These are phyloP conservation scores for Thamnophis sirtalis DNA, from an alignment of 2,113 vertebrate genomes.

Conservation along the genomic window DNA sequence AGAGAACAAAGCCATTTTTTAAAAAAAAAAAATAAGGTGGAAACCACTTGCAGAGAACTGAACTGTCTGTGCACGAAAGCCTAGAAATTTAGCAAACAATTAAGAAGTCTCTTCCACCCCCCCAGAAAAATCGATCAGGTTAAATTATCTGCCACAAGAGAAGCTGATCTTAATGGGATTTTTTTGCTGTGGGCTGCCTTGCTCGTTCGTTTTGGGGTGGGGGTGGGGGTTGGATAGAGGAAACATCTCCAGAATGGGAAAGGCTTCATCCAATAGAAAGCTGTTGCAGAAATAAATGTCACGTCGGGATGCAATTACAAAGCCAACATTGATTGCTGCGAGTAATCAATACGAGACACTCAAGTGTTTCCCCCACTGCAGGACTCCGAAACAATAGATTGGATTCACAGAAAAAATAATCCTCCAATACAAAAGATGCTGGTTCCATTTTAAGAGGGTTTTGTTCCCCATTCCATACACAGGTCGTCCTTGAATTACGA, in stretches of 20 bases:
- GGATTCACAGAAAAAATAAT: too few species aligned
- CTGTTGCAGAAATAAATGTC: slow-evolving; percentile 8
- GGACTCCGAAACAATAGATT: not conserved
- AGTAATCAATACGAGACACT: not conserved
- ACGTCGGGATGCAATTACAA: slow-evolving; percentile 34
- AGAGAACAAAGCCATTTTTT: not conserved
- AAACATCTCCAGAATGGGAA: slow-evolving; percentile 30
- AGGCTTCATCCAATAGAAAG: not conserved
- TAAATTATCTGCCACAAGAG: slow-evolving; percentile 30
- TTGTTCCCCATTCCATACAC: not conserved
- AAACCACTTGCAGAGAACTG: slow-evolving; percentile 15
- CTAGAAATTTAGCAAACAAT: slow-evolving; percentile 31
- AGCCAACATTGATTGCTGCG: slow-evolving; percentile 32
- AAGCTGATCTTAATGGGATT: slow-evolving; percentile 43
- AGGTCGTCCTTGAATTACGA: not conserved
- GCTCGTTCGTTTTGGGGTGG: not conserved
- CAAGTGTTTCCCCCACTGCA: not conserved
- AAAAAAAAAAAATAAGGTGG: not conserved
- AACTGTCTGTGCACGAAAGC: not conserved
- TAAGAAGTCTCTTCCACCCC: not conserved
- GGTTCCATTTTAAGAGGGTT: not conserved
- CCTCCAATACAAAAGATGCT: not conserved
- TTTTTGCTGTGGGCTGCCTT: slow-evolving; percentile 27
- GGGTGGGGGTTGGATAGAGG: not conserved
- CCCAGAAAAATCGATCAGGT: not conserved